A percentile compares a stretch with the other conserved stretches of the same genome.
phyloP scores from a whole-genome alignment of 2,797 vertebrate species.

The Artibeus lituratus region DNA sequence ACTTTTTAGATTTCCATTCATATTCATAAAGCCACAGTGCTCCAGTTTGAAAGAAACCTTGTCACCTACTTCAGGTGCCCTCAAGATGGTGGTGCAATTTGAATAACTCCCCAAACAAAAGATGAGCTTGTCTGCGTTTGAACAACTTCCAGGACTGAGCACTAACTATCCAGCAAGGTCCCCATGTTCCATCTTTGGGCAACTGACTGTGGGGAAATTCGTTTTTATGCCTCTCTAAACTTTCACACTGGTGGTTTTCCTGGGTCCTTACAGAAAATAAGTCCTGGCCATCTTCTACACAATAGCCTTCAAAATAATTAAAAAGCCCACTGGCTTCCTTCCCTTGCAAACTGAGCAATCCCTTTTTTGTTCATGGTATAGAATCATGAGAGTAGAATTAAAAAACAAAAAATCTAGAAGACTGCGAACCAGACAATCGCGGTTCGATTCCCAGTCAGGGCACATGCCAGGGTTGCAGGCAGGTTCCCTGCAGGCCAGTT shows the following conservation, averaged over 20 bases:
- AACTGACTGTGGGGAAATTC: background rate
- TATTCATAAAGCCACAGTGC: background rate
- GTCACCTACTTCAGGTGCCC: background rate
- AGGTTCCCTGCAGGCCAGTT: too few species aligned
- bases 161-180: background rate
- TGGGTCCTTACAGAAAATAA: background rate
- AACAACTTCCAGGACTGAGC: background rate
- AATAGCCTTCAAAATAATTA: background rate
- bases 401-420: background rate
- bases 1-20: background rate
- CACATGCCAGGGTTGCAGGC: too few species aligned
- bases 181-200: background rate
- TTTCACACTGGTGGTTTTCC: background rate
- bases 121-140: background rate
- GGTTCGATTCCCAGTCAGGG: too few species aligned
- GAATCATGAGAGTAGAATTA: background rate
- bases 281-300: background rate
- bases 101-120: background rate
- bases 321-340: background rate
- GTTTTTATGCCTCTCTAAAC: background rate
- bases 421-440: too few species aligned
- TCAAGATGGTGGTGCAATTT: background rate
- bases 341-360: background rate
- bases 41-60: background rate
- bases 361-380: background rate